phyloP scores from a whole-genome alignment of 2,888 invertebrate genomes.

The Rotaria socialis region DNA sequence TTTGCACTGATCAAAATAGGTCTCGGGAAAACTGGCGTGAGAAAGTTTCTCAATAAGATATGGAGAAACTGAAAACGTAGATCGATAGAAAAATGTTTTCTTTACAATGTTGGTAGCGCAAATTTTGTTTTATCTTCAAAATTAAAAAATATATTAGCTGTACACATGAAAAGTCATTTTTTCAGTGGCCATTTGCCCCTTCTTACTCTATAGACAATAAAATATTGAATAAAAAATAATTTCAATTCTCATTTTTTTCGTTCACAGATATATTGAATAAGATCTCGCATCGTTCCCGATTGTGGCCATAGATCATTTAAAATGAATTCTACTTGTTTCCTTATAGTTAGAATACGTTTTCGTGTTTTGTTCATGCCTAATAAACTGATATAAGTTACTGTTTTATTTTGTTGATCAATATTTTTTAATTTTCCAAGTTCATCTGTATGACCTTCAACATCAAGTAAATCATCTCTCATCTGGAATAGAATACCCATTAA shows the following conservation, averaged over 20 bases:
- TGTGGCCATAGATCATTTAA: not conserved
- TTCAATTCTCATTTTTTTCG: not conserved
- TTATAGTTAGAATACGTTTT: not conserved
- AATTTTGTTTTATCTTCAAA: no score
- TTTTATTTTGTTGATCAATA: not conserved
- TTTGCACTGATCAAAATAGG: no score
- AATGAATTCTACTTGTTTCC: not conserved
- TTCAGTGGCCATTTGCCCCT: no score
- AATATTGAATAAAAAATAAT: no score
- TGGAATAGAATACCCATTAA: constrained; percentile 1
- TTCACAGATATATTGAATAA: not conserved
- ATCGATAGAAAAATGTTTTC: no score
- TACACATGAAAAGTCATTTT: no score
- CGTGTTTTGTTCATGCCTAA: not conserved
- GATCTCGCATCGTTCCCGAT: not conserved
- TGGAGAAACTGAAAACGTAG: no score
- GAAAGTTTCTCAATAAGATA: no score
- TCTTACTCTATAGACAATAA: no score
- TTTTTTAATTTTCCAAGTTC: not conserved
- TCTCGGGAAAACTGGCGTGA: no score
- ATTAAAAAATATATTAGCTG: no score
- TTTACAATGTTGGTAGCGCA: no score
- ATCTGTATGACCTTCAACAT: not conserved
- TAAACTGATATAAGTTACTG: not conserved
- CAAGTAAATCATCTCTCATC: not conserved